Conservation (phyloP, 2,113 vertebrate genomes). For the Laticauda colubrina region DNA sequence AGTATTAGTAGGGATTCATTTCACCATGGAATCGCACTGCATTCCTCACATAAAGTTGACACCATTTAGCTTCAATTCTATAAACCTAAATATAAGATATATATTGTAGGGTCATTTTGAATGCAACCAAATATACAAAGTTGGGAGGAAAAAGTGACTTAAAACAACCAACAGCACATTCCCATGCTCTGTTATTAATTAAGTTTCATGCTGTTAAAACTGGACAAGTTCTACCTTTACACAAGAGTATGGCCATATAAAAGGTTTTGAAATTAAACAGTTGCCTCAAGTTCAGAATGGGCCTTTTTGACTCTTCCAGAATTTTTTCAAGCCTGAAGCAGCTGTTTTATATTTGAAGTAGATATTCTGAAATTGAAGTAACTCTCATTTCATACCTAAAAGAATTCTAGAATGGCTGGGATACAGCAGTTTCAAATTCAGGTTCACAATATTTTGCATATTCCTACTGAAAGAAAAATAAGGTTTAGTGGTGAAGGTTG, state of each 20-base stretch:
- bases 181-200: neutral
- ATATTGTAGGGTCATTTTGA: neutral
- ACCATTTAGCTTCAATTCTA: neutral
- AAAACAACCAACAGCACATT: neutral
- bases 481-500: neutral
- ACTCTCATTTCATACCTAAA: neutral
- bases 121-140: neutral
- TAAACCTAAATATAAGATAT: neutral
- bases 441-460: neutral
- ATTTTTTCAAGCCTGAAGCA: neutral
- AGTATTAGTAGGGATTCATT: neutral
- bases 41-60: neutral
- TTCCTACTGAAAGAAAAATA: neutral
- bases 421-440: neutral
- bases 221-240: neutral
- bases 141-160: neutral
- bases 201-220: neutral
- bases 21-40: neutral
- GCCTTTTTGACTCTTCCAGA: neutral
- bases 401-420: neutral
- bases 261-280: neutral
- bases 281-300: neutral
- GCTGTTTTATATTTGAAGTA: neutral
- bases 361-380: neutral
- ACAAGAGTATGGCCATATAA: neutral